Evolutionary conservation across 2,797 vertebrate species (phyloP), one percentile per base, ranked within the genome.

Genomic region (Acridotheres tristis): DNA sequence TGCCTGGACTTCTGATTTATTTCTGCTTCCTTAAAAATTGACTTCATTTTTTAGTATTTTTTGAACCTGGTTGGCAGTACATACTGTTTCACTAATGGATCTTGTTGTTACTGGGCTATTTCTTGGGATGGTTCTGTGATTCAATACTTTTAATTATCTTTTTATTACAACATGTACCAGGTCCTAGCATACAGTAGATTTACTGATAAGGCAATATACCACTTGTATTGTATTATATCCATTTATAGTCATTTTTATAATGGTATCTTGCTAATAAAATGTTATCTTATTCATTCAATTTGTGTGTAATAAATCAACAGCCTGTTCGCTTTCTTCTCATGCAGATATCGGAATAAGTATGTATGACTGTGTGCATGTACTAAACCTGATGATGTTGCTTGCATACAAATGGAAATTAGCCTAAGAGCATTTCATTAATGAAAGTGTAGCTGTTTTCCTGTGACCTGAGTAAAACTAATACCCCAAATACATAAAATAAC

Each of bases 361-460:
- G 96, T 96, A 87, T 3, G 93, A 89, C 79, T 90, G 93, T 95
- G 94, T 96, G 90, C 88, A 40, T 96, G 96, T 93, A 94, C 95
- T 94, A 96, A 97, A 97, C 90, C 92, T 66, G 30, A 72, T 74
- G 95, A 92, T 72, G 78, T 94, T 96, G 85, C 97, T 97, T 97
- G 98, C 97, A 98, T 98, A 97, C 97, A 97, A 97, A 98, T 98
- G 96, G 94, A 97, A 97, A 98, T 98, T 97, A 97, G 94, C 94
- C 95, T 92, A 94, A 96, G 93, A 97, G 96, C 90, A 94, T 98
- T 97, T 97, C 96, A 97, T 98, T 98, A 98, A 95, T 93, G 95
- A 94, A 96, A 97, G 81, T 93, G 94, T 96, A 57, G 59, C 93
- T 89, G 81, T 93, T 97, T 97, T 88, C 82, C 87, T 65, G 73